phyloP scores from a whole-genome alignment of 1,140 invertebrate genomes.

The Pogonus chalceus region DNA sequence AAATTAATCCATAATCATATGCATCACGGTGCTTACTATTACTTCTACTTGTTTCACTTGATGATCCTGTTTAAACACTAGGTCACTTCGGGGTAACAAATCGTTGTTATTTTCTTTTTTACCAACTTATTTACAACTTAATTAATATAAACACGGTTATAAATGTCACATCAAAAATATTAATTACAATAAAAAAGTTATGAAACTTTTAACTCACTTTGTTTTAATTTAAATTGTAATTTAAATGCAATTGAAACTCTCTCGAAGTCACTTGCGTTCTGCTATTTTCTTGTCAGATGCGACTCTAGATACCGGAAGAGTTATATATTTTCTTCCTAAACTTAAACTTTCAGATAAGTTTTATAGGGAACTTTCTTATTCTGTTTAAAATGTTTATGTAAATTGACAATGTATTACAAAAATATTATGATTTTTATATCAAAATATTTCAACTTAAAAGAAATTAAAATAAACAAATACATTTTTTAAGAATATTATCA shows the following conservation, averaged over 20 bases:
- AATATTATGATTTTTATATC: too few species aligned
- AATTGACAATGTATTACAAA: too few species aligned
- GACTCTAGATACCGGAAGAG: background rate
- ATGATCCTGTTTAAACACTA: background rate
- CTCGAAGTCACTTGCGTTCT: background rate
- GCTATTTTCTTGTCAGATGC: background rate
- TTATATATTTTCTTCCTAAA: background rate
- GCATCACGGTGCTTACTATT: background rate
- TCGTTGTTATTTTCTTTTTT: too few species aligned
- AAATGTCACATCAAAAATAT: background rate
- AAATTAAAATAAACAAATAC: too few species aligned
- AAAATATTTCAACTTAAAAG: too few species aligned
- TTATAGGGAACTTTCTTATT: background rate
- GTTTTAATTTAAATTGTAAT: background rate
- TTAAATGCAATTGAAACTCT: background rate
- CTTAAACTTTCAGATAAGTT: background rate
- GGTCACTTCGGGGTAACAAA: too few species aligned
- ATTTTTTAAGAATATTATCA: too few species aligned
- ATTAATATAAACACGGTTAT: background rate
- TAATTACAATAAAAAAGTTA: background rate
- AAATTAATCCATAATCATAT: background rate
- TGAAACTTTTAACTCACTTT: background rate
- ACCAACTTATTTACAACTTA: background rate
- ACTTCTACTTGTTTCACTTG: background rate
- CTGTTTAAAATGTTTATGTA: background rate